Base-by-base conservation (phyloP, 2,797 vertebrate species). In the Fistularia commersonii region DNA sequence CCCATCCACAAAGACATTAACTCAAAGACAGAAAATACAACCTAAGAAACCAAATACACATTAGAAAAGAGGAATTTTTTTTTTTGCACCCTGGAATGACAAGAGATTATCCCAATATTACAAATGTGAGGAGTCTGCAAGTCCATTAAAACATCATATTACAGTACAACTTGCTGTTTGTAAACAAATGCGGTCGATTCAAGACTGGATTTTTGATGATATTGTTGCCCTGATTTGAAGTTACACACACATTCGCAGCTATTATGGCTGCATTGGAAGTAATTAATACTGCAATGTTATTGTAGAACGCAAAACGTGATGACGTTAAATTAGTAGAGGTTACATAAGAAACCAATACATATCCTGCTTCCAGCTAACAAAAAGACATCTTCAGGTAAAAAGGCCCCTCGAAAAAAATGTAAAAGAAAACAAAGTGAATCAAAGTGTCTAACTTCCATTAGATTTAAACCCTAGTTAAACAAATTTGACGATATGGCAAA, bases 201-300 rank as follows among this genome's bases (percentile, higher is more conserved):
- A 23, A 23, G 23, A 23, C 23, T 23, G 23, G 23, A 23, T 72
- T 55, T 61, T 43, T 53, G 56, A 51, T 6, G 3, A 36, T 62
- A 76, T 59, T 71, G 58, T 48, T 72, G 65, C 72, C 78, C 74
- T 82, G 79, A 81, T 66, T 59, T 51, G 41, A 67, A 61, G 57
- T 51, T 33, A 66, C 54, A 72, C 5, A 14, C 56, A 57, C 23
- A 23, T 4, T 2, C 23, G 23, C 23, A 58, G 59, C 49, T 71
- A 46, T 65, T 54, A 62, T 66, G 63, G 73, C 57, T 63, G 61
- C 44, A 71, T 55, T 56, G 45, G 38, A 74, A 61, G 14, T 47
- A 32, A 67, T 58, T 77, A 85, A 87, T 73, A 85, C 81, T 84
- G 69, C 43, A n/a, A 50, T 53, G 15, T 75, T 51, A 57, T 43